Conservation (phyloP, 1,140 invertebrate genomes). For the Cephus cinctus region DNA sequence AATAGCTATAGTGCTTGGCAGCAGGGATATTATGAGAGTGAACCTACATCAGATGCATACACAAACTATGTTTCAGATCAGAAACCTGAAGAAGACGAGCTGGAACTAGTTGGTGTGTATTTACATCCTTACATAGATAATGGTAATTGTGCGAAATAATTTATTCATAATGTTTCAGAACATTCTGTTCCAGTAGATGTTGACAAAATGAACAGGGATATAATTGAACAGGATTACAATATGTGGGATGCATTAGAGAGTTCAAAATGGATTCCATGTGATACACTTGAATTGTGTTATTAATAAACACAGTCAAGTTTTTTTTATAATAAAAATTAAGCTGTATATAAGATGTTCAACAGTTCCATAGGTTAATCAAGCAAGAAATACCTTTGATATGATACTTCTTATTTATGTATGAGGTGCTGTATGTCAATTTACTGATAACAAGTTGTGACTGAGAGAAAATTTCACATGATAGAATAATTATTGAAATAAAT, state of each 20-base stretch:
- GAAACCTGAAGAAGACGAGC: slow-evolving; percentile 59
- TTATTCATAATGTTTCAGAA: slow-evolving; percentile 57
- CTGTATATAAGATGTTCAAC: too few relatives aligned
- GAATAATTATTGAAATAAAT: too few relatives aligned
- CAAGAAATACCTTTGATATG: too few relatives aligned
- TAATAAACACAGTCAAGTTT: too few relatives aligned
- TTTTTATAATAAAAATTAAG: too few relatives aligned
- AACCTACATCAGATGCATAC: slow-evolving; percentile 50
- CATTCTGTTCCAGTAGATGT: slow-evolving; percentile 72
- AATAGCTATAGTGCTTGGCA: slow-evolving; percentile 55
- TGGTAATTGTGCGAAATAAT: background rate
- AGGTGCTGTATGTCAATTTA: too few relatives aligned
- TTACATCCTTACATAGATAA: too few relatives aligned
- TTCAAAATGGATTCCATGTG: slow-evolving; percentile 73
- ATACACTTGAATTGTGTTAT: slow-evolving; percentile 60
- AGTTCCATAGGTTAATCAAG: too few relatives aligned
- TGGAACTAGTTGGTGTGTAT: slow-evolving; percentile 63
- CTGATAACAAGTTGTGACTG: too few relatives aligned
- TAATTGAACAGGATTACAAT: slow-evolving; percentile 70
- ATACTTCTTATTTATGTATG: too few relatives aligned
- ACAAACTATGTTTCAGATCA: slow-evolving; percentile 48
- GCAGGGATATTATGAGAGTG: slow-evolving; percentile 54
- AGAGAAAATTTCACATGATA: too few relatives aligned
- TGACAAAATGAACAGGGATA: slow-evolving; percentile 73
- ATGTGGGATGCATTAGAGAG: slow-evolving; percentile 80